Conservation (phyloP, 2,888 invertebrate genomes). For the Melanostoma scalare region DNA sequence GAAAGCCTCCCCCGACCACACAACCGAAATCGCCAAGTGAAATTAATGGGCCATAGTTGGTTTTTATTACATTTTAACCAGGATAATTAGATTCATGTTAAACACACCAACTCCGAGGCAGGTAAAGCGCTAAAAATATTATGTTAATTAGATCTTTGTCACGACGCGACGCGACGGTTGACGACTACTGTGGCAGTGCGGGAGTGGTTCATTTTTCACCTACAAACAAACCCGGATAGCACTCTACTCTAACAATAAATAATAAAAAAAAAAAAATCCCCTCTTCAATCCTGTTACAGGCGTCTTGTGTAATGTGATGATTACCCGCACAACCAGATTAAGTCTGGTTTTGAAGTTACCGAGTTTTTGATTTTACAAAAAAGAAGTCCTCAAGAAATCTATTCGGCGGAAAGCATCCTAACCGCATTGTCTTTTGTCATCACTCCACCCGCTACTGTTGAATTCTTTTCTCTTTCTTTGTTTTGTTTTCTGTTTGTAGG, state of each 20-base stretch:
- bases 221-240: slow-evolving; percentile 30
- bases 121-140: slow-evolving; percentile 63
- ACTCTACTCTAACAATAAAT: not conserved
- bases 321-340: slow-evolving; percentile 62
- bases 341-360: slow-evolving; percentile 39
- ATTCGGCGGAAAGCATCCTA: slow-evolving; percentile 54
- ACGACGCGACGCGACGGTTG: slow-evolving; percentile 40
- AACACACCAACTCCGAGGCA: slow-evolving; percentile 49
- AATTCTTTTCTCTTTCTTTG: not conserved
- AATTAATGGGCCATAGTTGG: slow-evolving; percentile 82
- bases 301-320: slow-evolving; percentile 60
- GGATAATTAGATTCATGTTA: slow-evolving; percentile 77
- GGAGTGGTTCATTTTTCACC: slow-evolving; percentile 59
- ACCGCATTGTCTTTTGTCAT: slow-evolving; percentile 67
- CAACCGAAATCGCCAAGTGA: slow-evolving; percentile 43
- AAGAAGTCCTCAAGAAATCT: slow-evolving; percentile 52
- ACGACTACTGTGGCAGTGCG: not conserved
- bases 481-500: not conserved
- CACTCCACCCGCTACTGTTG: slow-evolving; percentile 55
- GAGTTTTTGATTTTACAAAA: slow-evolving; percentile 6
- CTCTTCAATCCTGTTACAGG: slow-evolving; percentile 60
- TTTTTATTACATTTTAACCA: slow-evolving; percentile 82
- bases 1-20: not conserved
- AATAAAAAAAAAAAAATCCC: slow-evolving; percentile 24
- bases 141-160: slow-evolving; percentile 73